These are phyloP conservation scores for Salarias fasciatus DNA, from an alignment of 2,797 vertebrate genomes.

Conservation along the genomic window DNA sequence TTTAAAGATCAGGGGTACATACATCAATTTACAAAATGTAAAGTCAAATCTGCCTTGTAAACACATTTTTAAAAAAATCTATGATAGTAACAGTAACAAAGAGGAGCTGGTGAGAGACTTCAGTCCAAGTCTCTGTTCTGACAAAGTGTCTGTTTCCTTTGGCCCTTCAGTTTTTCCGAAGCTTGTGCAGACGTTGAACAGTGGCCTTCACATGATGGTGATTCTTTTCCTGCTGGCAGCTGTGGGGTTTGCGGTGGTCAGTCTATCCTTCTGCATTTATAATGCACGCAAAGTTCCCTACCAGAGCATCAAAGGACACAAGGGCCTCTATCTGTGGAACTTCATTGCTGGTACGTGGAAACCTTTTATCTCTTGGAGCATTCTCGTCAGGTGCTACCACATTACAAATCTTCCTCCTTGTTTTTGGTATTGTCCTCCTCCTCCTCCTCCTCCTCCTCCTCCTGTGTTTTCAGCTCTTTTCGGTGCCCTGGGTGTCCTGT, in stretches of 20 bases:
- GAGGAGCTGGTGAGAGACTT: too few species aligned
- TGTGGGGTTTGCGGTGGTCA: conserved; percentile 89
- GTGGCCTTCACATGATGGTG: conserved; percentile 89
- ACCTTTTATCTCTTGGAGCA: neutral
- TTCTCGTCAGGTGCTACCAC: neutral
- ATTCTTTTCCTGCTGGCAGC: conserved; percentile 90
- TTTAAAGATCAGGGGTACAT: too few species aligned
- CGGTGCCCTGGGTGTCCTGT: conserved; percentile 80
- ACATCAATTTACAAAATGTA: too few species aligned
- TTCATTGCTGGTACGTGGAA: conserved; percentile 87
- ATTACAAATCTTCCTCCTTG: neutral
- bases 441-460: too few species aligned
- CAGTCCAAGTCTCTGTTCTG: neutral
- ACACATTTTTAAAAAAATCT: too few species aligned
- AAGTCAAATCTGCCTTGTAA: too few species aligned
- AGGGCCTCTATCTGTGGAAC: conserved; percentile 95
- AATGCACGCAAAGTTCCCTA: conserved; percentile 93
- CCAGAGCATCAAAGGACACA: conserved; percentile 92
- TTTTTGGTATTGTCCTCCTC: too few species aligned
- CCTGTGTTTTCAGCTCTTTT: conserved; percentile 80
- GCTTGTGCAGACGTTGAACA: conserved; percentile 88
- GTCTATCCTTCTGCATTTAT: conserved; percentile 93
- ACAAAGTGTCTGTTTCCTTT: conserved; percentile 1
- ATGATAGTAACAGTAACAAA: too few species aligned
- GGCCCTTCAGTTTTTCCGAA: conserved; percentile 90